Evolutionary conservation across 2,113 vertebrate species (phyloP).

Genomic region (Mesembrinibis cayennensis): DNA sequence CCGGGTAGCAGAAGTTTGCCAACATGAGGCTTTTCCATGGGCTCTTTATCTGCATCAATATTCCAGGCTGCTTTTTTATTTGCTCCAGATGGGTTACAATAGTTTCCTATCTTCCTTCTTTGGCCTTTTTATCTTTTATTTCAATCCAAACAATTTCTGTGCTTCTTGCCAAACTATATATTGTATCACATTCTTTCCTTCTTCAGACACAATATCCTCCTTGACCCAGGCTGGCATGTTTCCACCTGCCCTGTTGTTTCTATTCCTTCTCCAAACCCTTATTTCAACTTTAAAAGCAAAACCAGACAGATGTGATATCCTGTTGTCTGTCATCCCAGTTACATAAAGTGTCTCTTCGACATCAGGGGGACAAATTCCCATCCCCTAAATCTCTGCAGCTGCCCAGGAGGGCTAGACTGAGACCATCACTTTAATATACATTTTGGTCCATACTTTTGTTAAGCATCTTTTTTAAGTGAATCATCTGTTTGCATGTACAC

Average conservation of each 20-base stretch:
- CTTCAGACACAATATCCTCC: conserved; percentile 74
- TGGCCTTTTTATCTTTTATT: conserved; percentile 70
- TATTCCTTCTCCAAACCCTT: conserved; percentile 61
- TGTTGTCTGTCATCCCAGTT: conserved; percentile 41
- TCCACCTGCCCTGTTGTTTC: conserved; percentile 68
- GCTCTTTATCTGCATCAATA: conserved; percentile 36
- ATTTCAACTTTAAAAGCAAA: conserved; percentile 18
- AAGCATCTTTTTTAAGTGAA: not conserved
- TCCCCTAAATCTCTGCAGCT: not conserved
- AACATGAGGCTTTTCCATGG: not conserved
- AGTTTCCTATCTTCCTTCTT: conserved; percentile 57
- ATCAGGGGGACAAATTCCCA: not conserved
- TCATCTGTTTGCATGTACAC: not conserved
- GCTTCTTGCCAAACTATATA: conserved; percentile 64
- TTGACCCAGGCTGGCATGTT: conserved; percentile 59
- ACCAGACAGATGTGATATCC: conserved; percentile 52
- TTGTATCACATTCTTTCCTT: conserved; percentile 69
- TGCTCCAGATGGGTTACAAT: conserved; percentile 68
- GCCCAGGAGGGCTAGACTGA: not conserved
- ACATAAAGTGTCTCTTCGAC: conserved; percentile 29
- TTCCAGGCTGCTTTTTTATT: conserved; percentile 48
- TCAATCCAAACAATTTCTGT: conserved; percentile 65
- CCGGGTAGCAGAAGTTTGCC: not conserved
- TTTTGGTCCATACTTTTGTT: not conserved
- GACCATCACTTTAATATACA: not conserved